Conservation (phyloP, 2,797 vertebrate species). For the Enteromius anoplus region DNA sequence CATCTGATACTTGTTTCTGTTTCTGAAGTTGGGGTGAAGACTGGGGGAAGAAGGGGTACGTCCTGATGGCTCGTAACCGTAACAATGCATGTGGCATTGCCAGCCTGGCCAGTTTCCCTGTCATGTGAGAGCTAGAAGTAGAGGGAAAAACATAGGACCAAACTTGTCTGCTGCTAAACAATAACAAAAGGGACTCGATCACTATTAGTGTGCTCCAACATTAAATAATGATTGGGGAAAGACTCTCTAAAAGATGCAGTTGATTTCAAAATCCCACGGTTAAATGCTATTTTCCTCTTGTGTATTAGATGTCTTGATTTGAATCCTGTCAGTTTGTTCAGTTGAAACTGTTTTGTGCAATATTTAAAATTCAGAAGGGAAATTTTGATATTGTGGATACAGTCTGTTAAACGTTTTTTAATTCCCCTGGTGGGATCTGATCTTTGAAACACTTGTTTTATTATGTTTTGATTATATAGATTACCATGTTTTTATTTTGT, state of each 20-base stretch:
- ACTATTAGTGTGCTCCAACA: background rate
- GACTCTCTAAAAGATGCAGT: background rate
- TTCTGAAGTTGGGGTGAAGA: constrained; percentile 77
- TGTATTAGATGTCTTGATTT: constrained; percentile 20
- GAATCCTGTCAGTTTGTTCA: background rate
- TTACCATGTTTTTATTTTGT: background rate
- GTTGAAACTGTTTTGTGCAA: constrained; percentile 44
- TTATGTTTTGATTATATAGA: constrained; percentile 16
- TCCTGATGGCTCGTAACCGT: constrained; percentile 82
- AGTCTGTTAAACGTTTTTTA: constrained; percentile 4
- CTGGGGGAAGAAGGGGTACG: constrained; percentile 80
- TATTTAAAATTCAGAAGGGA: constrained; percentile 31
- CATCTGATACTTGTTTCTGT: background rate
- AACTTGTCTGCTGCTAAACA: constrained; percentile 42
- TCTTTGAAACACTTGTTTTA: constrained; percentile 28
- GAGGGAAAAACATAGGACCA: constrained; percentile 5
- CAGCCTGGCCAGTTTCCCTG: constrained; percentile 79
- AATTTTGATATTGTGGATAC: constrained; percentile 41
- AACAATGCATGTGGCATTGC: constrained; percentile 82
- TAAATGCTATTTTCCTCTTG: background rate
- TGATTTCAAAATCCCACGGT: background rate
- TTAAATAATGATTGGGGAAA: constrained; percentile 20
- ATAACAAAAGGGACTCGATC: constrained; percentile 24
- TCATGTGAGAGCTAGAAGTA: constrained; percentile 69
- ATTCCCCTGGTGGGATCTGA: constrained; percentile 41